Evolutionary conservation across 35 echinoderm and acorn worm species (phyloP).

Genomic region (Diadema setosum): DNA sequence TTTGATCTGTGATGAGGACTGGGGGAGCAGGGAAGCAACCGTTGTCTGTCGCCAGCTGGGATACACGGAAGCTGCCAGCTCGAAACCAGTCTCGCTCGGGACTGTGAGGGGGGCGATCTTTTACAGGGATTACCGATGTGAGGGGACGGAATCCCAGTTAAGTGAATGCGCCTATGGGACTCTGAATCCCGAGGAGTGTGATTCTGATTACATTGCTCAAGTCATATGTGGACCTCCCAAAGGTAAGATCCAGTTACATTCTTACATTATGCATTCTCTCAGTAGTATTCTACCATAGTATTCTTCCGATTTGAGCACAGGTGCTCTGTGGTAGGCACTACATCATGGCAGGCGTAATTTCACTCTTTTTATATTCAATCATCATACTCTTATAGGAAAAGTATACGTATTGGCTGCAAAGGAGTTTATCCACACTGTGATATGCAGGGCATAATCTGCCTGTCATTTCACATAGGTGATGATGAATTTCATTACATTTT

Average conservation of each 20-base stretch:
- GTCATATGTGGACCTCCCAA: constrained; percentile 10
- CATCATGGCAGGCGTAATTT: not conserved
- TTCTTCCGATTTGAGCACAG: not conserved
- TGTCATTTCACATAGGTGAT: too few relatives aligned
- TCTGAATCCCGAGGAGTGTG: not conserved
- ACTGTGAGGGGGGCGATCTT: not conserved
- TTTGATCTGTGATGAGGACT: not conserved
- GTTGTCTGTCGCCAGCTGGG: not conserved
- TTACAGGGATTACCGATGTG: not conserved
- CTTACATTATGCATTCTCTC: not conserved
- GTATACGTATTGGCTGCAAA: not conserved
- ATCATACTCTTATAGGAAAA: not conserved
- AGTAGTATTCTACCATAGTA: not conserved
- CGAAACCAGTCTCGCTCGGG: not conserved
- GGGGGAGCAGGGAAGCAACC: not conserved
- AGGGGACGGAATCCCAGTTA: not conserved
- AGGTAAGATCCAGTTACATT: not conserved
- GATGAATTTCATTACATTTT: too few relatives aligned
- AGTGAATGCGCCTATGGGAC: not conserved
- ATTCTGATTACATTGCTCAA: not conserved
- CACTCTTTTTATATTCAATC: not conserved
- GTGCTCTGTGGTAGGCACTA: not conserved
- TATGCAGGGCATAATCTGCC: too few relatives aligned
- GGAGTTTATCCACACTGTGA: too few relatives aligned
- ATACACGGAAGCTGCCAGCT: not conserved